Evolutionary conservation across 1,140 invertebrate species (phyloP), one percentile per base, ranked within the genome.

Genomic region (Atopsyche davidsoni): DNA sequence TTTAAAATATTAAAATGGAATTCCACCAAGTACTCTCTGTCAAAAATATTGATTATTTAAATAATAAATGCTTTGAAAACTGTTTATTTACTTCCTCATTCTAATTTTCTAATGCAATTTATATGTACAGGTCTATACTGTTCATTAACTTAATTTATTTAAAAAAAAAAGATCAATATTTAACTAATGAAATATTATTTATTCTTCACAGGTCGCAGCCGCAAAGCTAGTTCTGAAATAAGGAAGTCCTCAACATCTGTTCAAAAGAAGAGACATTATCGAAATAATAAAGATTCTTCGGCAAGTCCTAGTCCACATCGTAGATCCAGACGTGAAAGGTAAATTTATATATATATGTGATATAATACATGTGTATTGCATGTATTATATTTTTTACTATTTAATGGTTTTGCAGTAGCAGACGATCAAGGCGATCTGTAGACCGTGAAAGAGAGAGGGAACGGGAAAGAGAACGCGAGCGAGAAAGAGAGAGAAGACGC

Each of bases 211-310:
- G 51, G 47, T 2, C 46, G 56, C 2, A 58, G 56, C 36, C 51
- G 51, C 9, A 57, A 58, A 45, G 55, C 36, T 13, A 36, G 46
- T 13, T 57, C 55, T 10, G 47, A 58, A 45, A 53, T 58, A 24
- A 38, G 51, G 22, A 58, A 58, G 34, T 58, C 56, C 7, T 53
- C 51, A 11, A 58, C 56, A 32, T 58, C 56, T 17, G 32, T 58
- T 17, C 69, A 68, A 62, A 77, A 72, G 64, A 73, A 73, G 47
- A 65, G 90, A 18, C 89, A 92, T 42, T 93, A 93, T 61, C 77
- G 90, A 7, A 90, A 89, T 40, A 90, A 90, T 61, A 86, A 87
- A 34, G 85, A 87, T 55, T 83, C 81, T 21, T 86, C 83, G 1
- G 83, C 80, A 38, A 87, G 82, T 57, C 56, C 71, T 57, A 70